Conservation (phyloP, 1,140 invertebrate genomes). For the Atta cephalotes region DNA sequence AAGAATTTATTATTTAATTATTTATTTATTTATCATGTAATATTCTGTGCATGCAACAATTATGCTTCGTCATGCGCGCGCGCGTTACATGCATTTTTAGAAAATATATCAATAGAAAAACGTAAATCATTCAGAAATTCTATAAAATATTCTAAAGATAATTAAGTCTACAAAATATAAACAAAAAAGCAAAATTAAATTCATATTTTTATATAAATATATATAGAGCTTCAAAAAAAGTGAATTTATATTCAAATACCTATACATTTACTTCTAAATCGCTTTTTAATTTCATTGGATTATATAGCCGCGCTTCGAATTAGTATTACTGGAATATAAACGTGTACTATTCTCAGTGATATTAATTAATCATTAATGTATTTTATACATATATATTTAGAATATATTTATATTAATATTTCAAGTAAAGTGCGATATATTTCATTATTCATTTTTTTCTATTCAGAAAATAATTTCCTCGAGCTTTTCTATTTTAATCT, state of each 20-base stretch:
- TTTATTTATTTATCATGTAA: not conserved
- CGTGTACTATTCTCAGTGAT: not conserved
- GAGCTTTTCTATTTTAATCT: not conserved
- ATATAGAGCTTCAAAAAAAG: not conserved
- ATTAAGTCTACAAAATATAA: not conserved
- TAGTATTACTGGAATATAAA: not conserved
- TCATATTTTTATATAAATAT: not conserved
- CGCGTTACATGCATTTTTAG: not conserved
- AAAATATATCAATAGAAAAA: not conserved
- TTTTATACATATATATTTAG: not conserved
- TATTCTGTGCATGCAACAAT: not conserved
- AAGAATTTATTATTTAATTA: not conserved
- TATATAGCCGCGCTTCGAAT: not conserved
- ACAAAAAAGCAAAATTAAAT: not conserved
- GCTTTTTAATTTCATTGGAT: not conserved
- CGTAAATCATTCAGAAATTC: not conserved
- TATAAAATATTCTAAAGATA: not conserved
- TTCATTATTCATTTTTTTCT: not conserved
- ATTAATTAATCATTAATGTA: not conserved
- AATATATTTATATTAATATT: constrained; percentile 5
- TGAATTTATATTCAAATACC: not conserved
- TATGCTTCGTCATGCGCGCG: not conserved
- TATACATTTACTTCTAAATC: not conserved
- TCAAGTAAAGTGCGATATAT: not conserved
- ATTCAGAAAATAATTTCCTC: not conserved